phyloP scores from a whole-genome alignment of 2,113 vertebrate genomes.

The Nibea coibor region DNA sequence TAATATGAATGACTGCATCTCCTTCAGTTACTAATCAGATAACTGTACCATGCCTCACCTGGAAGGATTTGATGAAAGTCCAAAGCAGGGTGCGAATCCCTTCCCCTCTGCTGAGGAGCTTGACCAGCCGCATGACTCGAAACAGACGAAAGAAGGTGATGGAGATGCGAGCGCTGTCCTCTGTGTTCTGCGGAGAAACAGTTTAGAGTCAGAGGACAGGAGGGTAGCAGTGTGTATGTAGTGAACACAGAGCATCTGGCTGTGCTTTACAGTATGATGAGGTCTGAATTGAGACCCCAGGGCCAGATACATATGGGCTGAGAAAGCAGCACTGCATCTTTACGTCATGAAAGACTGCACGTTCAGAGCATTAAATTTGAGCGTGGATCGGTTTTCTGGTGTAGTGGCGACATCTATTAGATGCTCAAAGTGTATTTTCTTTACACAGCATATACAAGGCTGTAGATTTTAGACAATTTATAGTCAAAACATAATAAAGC shows the following conservation, averaged over 20 bases:
- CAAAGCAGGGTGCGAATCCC: constrained; percentile 97
- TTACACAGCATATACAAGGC: not conserved
- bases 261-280: constrained; percentile 72
- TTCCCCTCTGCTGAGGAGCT: constrained; percentile 97
- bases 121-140: constrained; percentile 98
- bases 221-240: not conserved
- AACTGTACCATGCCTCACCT: constrained; percentile 84
- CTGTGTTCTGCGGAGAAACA: constrained; percentile 90
- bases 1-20: not conserved
- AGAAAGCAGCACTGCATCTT: constrained; percentile 52
- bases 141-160: constrained; percentile 99
- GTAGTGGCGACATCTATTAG: not conserved
- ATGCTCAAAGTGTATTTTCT: not conserved
- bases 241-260: constrained; percentile 67
- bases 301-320: constrained; percentile 73
- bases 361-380: constrained; percentile 2
- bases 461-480: constrained; percentile 2
- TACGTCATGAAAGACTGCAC: not conserved
- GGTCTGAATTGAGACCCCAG: constrained; percentile 41
- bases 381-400: not conserved
- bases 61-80: constrained; percentile 99
- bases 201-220: constrained; percentile 79
- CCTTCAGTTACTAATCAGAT: not conserved
- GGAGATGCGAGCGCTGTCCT: constrained; percentile 98
- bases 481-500: constrained; percentile 4